Evolutionary conservation across 2,113 vertebrate genomes (phyloP).

Genomic region (Trochalopteron elliotii): DNA sequence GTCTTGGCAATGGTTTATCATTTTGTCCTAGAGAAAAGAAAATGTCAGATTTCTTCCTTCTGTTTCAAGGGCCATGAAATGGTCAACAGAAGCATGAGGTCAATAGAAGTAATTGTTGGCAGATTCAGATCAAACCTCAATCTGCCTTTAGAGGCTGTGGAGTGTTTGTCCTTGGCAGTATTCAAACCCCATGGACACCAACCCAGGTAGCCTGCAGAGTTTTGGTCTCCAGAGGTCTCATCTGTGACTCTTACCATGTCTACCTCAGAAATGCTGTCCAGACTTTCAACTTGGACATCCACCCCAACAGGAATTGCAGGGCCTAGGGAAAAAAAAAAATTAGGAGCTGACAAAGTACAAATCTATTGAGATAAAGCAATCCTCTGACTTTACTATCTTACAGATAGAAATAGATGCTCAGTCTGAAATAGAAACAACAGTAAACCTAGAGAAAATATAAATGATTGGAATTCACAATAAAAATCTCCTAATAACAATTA

Average conservation of each 20-base stretch:
- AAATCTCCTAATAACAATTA: neutral
- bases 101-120: neutral
- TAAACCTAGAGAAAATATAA: neutral
- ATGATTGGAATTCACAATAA: neutral
- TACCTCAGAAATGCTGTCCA: slow-evolving; percentile 97
- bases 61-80: neutral
- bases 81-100: neutral
- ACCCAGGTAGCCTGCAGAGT: neutral
- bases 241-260: slow-evolving; percentile 85
- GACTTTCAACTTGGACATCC: slow-evolving; percentile 94
- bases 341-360: neutral
- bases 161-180: neutral
- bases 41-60: neutral
- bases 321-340: slow-evolving; percentile 63
- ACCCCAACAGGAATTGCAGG: slow-evolving; percentile 94
- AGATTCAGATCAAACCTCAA: neutral
- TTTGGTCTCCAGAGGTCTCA: neutral
- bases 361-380: neutral
- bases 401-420: neutral
- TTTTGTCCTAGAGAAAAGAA: neutral
- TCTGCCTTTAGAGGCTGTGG: neutral
- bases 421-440: neutral
- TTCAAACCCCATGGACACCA: neutral
- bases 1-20: neutral
- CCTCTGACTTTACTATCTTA: neutral